Percentiles rank a stretch among this genome's conserved stretches.
Conservation (phyloP, 2,113 vertebrate genomes). For the Eretmochelys imbricata region DNA sequence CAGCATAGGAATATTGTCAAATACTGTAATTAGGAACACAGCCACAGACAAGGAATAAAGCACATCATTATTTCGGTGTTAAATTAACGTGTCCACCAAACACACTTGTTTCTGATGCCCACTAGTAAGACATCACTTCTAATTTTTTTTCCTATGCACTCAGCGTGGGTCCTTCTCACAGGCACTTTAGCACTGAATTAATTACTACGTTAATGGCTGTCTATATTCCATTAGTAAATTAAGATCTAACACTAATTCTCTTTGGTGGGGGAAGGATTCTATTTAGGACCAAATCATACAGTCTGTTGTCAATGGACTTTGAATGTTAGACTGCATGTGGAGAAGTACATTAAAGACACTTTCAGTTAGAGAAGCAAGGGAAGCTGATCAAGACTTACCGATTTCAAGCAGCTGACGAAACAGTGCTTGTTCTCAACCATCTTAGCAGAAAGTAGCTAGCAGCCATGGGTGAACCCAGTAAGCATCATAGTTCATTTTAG, state of each 20-base stretch:
- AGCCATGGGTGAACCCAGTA: background rate
- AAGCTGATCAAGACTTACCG: constrained; percentile 19
- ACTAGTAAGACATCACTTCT: constrained; percentile 34
- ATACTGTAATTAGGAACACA: constrained; percentile 1
- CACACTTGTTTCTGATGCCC: background rate
- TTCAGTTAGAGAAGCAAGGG: constrained; percentile 28
- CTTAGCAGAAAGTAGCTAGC: background rate
- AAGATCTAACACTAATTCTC: constrained; percentile 65
- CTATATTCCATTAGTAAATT: constrained; percentile 69
- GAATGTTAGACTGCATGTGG: constrained; percentile 56
- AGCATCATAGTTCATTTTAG: background rate
- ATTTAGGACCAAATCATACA: constrained; percentile 25
- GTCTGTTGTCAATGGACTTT: background rate
- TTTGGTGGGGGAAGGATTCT: constrained; percentile 24
- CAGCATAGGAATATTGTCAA: constrained; percentile 17
- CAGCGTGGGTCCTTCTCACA: background rate
- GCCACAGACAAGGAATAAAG: background rate
- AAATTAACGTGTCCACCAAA: constrained; percentile 43
- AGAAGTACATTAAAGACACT: constrained; percentile 41
- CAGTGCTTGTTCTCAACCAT: background rate
- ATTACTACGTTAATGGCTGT: constrained; percentile 66
- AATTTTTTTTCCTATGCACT: background rate
- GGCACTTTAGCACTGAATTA: constrained; percentile 72
- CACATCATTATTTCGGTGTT: constrained; percentile 20
- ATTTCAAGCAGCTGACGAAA: background rate